Evolutionary conservation across 1,140 invertebrate genomes (phyloP), one percentile per base, ranked within the genome.

Genomic region (Branchinecta lynchi): DNA sequence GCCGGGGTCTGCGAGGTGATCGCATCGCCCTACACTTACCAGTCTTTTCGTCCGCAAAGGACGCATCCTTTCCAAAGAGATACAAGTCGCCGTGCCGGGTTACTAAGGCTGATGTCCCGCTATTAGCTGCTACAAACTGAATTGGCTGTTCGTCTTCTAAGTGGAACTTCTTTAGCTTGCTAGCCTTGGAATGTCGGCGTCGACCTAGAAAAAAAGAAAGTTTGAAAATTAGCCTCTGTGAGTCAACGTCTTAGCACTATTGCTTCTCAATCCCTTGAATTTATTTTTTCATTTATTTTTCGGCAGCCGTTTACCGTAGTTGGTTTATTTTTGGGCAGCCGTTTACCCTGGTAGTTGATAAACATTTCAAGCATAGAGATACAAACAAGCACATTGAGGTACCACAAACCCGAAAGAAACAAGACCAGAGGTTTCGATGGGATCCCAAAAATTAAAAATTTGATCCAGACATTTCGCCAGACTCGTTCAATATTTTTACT

Each of bases 31-130:
- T 69, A 10, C 45, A 72, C 72, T 72, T 75, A 81, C 87, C 88
- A 70, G 85, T 86, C 10, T 82, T 79, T 43, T 85, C 80, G 80
- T 96, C 92, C 76, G 89, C 89, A 77, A 96, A 88, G 7, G 88
- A 82, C 7, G 90, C 91, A 80, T 98, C 94, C 80, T 97, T 97
- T 32, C 94, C 94, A 79, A 93, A 96, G 86, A 98, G 92, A 60
- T 90, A 85, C 2, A 96, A 79, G 73, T 92, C 86, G 0, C 94
- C 94, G 69, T 90, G 87, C 75, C 87, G 86, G 9, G 90, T 93
- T 0, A 97, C 87, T 60, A 97, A 83, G 43, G 93, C 93, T 44
- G 92, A 94, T 17, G 91, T 93, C 8, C 93, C 94, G 81, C 93
- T 93, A 78, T 96, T 97, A 76, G 93, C 96, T 7, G 93, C 91